Evolutionary conservation across 2,888 invertebrate species (phyloP).

Genomic region (Mermis nigrescens): DNA sequence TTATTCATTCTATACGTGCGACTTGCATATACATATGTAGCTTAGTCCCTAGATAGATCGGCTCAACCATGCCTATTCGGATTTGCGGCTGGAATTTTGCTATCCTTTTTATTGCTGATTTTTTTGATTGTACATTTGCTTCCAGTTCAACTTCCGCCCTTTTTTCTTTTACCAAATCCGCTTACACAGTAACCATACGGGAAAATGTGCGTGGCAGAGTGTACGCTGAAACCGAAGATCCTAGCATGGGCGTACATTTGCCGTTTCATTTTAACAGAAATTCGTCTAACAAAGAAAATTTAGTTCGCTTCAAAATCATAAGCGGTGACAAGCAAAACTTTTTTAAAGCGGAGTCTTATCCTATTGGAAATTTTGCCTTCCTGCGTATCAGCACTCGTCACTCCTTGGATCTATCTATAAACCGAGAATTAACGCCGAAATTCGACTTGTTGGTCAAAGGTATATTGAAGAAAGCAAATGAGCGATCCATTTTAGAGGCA

Average conservation of each 20-base stretch:
- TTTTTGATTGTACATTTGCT: neutral
- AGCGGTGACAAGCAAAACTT: constrained; percentile 69
- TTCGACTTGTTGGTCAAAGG: constrained; percentile 41
- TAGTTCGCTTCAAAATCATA: constrained; percentile 61
- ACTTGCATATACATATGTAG: too few relatives aligned
- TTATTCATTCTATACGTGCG: too few relatives aligned
- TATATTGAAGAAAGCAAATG: constrained; percentile 49
- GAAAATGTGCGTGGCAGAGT: constrained; percentile 80
- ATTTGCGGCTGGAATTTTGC: too few relatives aligned
- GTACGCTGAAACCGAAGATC: constrained; percentile 43
- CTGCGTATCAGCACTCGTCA: constrained; percentile 68
- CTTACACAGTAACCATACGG: constrained; percentile 70
- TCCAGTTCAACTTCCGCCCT: neutral
- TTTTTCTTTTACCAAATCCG: constrained; percentile 50
- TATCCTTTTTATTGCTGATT: neutral
- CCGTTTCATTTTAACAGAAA: constrained; percentile 12
- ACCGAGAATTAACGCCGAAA: constrained; percentile 68
- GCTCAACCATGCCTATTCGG: too few relatives aligned
- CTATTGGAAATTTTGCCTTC: constrained; percentile 82
- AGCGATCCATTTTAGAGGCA: constrained; percentile 24
- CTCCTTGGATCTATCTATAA: constrained; percentile 64
- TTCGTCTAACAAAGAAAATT: constrained; percentile 14
- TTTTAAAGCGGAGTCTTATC: constrained; percentile 45
- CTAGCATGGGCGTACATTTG: constrained; percentile 10
- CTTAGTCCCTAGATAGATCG: too few relatives aligned